These are phyloP conservation scores for Girardia tigrina DNA, from an alignment of 2,888 invertebrate genomes.

Conservation along the genomic window DNA sequence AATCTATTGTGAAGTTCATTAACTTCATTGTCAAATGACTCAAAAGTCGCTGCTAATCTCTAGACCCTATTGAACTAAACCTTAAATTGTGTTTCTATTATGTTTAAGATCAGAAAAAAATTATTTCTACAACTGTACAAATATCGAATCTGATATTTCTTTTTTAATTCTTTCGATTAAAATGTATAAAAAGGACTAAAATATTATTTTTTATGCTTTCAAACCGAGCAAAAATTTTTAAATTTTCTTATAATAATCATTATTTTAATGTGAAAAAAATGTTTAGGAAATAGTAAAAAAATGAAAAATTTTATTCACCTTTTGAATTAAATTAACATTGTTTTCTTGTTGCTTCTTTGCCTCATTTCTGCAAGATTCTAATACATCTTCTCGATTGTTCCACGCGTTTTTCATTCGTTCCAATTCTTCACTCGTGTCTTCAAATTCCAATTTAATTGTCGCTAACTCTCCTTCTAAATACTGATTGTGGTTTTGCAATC, in stretches of 20 bases:
- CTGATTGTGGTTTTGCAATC: conserved; percentile 9
- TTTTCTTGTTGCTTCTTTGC: neutral
- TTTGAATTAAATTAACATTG: neutral
- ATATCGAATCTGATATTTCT: too few species aligned
- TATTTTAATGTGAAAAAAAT: neutral
- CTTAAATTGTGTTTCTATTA: too few species aligned
- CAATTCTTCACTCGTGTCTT: neutral
- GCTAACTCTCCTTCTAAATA: conserved; percentile 4
- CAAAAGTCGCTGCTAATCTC: too few species aligned
- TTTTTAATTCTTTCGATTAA: too few species aligned
- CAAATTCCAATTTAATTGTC: neutral
- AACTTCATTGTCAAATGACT: too few species aligned
- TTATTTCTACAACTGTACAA: too few species aligned
- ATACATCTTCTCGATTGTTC: neutral
- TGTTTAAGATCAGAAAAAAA: too few species aligned
- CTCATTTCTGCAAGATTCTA: neutral
- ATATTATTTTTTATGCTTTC: neutral
- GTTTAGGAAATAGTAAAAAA: neutral
- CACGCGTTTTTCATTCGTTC: neutral
- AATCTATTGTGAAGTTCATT: too few species aligned
- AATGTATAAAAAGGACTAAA: neutral
- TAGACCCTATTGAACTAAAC: too few species aligned
- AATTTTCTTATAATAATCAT: neutral
- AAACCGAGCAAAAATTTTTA: neutral
- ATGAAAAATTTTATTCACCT: neutral